These are phyloP conservation scores for Apantesis nais DNA, from an alignment of 2,888 invertebrate species.

Conservation along the genomic window DNA sequence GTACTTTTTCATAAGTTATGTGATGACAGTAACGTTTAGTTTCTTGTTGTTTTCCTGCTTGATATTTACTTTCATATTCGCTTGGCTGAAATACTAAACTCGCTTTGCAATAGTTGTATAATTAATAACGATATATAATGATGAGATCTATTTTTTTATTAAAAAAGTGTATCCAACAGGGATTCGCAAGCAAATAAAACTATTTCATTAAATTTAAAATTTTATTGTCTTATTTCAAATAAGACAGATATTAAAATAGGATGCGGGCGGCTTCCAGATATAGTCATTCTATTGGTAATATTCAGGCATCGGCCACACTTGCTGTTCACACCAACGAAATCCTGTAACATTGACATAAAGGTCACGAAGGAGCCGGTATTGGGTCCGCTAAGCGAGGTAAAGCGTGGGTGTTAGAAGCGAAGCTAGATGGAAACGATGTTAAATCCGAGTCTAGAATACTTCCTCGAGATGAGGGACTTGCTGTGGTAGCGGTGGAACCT, in stretches of 20 bases:
- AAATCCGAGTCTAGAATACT: conserved; percentile 87
- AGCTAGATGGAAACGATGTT: conserved; percentile 82
- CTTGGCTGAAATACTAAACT: conserved; percentile 38
- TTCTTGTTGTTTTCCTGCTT: not conserved
- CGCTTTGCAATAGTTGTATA: conserved; percentile 39
- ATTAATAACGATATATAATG: not conserved
- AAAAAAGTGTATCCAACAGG: conserved; percentile 6
- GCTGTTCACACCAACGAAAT: conserved; percentile 77
- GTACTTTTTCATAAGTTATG: not conserved
- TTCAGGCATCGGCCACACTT: conserved; percentile 46
- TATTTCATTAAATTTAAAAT: conserved; percentile 67
- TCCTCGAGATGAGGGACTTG: conserved; percentile 90
- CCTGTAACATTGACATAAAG: conserved; percentile 81
- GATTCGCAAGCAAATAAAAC: conserved; percentile 67
- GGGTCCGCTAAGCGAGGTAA: conserved; percentile 75
- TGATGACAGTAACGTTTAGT: not conserved
- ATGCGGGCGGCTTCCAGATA: conserved; percentile 77
- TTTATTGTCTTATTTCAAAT: conserved; percentile 79
- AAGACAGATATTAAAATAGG: conserved; percentile 72
- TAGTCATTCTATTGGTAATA: conserved; percentile 48
- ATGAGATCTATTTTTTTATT: not conserved
- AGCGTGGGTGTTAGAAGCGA: conserved; percentile 78
- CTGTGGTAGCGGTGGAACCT: conserved; percentile 90
- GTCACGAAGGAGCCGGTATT: conserved; percentile 72
- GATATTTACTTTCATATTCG: conserved; percentile 27